Percentiles rank a stretch among this genome's conserved stretches.
These are phyloP conservation scores for Porites lutea DNA, from an alignment of 64 coral and sea anemone species.

Conservation along the genomic window DNA sequence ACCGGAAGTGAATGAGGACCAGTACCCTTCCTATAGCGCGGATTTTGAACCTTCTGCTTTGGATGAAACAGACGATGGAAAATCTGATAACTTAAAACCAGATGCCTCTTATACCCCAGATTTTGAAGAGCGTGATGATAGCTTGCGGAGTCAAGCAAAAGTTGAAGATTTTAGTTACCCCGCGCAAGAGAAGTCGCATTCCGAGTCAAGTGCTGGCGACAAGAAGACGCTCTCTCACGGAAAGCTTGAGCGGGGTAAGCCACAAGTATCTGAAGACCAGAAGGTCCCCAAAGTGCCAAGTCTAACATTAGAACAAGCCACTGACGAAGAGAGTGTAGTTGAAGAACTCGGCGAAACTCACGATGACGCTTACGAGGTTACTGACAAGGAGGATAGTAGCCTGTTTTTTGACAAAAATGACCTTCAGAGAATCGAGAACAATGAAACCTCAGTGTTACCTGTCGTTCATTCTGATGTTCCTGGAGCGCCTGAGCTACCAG, in stretches of 20 bases:
- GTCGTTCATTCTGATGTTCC: background rate
- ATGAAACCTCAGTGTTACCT: background rate
- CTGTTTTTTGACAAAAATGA: background rate
- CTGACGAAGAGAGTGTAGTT: slow-evolving; percentile 71
- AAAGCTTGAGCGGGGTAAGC: background rate
- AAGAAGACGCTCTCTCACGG: background rate
- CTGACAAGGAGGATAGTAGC: background rate
- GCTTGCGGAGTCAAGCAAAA: background rate
- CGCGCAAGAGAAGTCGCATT: background rate
- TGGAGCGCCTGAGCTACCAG: background rate
- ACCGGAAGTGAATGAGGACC: background rate
- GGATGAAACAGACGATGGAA: slow-evolving; percentile 49
- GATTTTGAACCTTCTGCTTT: slow-evolving; percentile 74
- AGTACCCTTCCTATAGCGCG: slow-evolving; percentile 56
- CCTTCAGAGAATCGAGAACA: background rate
- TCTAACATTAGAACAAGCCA: slow-evolving; percentile 29
- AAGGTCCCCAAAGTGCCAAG: background rate
- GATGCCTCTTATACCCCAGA: slow-evolving; percentile 42
- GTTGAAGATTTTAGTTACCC: background rate
- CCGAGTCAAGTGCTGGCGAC: background rate
- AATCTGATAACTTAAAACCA: slow-evolving; percentile 9
- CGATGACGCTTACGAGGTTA: background rate
- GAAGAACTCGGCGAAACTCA: slow-evolving; percentile 45
- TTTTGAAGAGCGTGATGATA: slow-evolving; percentile 29
- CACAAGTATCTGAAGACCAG: background rate